phyloP scores from a whole-genome alignment of 2,113 vertebrate genomes.

The Puntigrus tetrazona region DNA sequence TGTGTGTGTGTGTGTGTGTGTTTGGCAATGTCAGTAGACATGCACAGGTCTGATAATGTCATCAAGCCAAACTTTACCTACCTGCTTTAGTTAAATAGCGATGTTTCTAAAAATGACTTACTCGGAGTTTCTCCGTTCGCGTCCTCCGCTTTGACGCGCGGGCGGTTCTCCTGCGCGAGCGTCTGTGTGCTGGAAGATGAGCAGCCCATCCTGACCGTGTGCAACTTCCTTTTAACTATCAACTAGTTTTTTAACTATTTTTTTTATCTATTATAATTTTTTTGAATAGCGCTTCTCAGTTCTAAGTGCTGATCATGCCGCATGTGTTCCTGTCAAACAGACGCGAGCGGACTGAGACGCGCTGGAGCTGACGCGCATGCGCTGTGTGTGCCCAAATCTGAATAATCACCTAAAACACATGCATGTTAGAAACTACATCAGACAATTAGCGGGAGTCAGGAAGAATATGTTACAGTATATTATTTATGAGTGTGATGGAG shows the following conservation, averaged over 20 bases:
- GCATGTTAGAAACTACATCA: no score
- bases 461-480: no score
- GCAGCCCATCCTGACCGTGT: constrained; percentile 72
- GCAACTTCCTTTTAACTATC: no score
- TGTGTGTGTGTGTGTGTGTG: no score
- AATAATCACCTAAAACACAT: neutral
- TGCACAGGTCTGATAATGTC: neutral
- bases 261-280: no score
- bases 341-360: neutral
- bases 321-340: neutral
- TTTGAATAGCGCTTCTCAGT: neutral
- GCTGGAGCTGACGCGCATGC: neutral
- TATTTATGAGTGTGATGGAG: no score
- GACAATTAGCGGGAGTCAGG: no score
- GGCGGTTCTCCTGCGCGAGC: constrained; percentile 74
- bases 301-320: neutral
- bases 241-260: neutral
- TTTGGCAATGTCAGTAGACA: neutral
- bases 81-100: neutral
- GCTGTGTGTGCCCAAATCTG: neutral
- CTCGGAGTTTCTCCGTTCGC: constrained; percentile 62
- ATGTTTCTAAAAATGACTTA: neutral
- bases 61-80: neutral
- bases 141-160: constrained; percentile 74
- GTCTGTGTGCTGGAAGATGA: constrained; percentile 77